Evolutionary conservation across 2,888 invertebrate species (phyloP), one percentile per base, ranked within the genome.

Genomic region (Drosophila yooni): DNA sequence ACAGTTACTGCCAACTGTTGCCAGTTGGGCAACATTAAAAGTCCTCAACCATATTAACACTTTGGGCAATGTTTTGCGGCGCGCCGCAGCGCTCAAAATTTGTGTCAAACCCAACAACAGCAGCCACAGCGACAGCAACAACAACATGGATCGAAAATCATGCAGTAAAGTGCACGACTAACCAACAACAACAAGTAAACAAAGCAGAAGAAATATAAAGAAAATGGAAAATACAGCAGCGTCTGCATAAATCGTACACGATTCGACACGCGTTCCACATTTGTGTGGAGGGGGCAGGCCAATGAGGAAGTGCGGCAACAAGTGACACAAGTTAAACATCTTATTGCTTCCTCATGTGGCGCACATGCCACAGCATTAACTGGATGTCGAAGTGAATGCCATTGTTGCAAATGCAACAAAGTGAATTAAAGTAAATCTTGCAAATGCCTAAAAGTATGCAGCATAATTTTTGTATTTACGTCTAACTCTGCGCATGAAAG

Each of bases 21-120:
- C 50, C 70, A 72, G 83, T 86, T 88, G 86, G 73, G 88, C 83
- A 87, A 87, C 63, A 87, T 83, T 81, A 86, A 88, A 88, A 88
- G 86, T 87, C 88, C 88, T 87, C 88, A 83, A 85, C 88, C 86
- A 87, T 86, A 86, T 87, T 87, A 87, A 83, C 86, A 87, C 86
- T 82, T 87, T 88, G 80, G 84, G 84, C 88, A 87, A 84, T 78
- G 71, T 76, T 85, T 83, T 88, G 86, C 83, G 86, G 86, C 86
- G 73, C 81, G 83, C 86, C 86, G 74, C 88, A 86, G 63, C 70
- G 18, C 74, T 73, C 69, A 73, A 82, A 87, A 87, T 87, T 86
- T 88, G 86, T 87, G 86, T 86, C 88, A 88, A 74, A 76, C 73
- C 70, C 65, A 73, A 66, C 82, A 74, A 33, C 69, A 62, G 53